Evolutionary conservation across 53 echinoderm and acorn worm species (phyloP), one percentile per base, ranked within the genome.

Genomic region (Apostichopus leukothele): DNA sequence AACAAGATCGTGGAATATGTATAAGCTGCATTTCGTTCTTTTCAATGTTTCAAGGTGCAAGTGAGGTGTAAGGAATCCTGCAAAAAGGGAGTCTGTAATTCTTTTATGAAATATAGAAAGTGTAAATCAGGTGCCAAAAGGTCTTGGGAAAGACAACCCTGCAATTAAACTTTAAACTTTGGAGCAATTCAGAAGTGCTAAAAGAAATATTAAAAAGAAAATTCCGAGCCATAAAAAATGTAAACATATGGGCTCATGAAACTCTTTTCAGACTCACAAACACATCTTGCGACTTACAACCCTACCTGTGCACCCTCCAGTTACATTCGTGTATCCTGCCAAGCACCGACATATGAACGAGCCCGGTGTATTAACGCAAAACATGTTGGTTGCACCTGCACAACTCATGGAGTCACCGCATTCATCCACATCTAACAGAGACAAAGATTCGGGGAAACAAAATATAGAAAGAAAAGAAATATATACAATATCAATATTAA

Each of bases 361-460:
- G 7, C 79, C 79, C 7, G 79, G 79, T 12, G 79, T 79, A 51
- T 79, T 79, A 39, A 7, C n/a, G 53, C 79, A 79, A 18, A 51
- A 5, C 5, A 3, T 51, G 79, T 79, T 79, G 10, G 7, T n/a
- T 50, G n/a, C 18, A n/a, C 0, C 13, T 50, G 50, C 16, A 53
- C 79, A 79, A n/a, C 7, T 1, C 1, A 9, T 19, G 3, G 79
- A 16, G 51, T 5, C 5, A 52, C 79, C 79, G 9, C 79, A 79
- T 51, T 79, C 79, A 51, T 79, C 79, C 51, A 79, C 50, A 79
- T 79, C 79, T 79, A 52, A 51, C 3, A 50, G 39, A 39, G 39
- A 39, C 39, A 3, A 39, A 39, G 3, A 39, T 39, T 39, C 39
- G 39, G 39, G 11, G 16, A 19, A 7, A 16, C n/a, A n/a, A 16